A percentile compares a stretch with the other conserved stretches of the same genome.
phyloP scores from a whole-genome alignment of 2,797 vertebrate genomes.

The Neosilurus hyrtlii region DNA sequence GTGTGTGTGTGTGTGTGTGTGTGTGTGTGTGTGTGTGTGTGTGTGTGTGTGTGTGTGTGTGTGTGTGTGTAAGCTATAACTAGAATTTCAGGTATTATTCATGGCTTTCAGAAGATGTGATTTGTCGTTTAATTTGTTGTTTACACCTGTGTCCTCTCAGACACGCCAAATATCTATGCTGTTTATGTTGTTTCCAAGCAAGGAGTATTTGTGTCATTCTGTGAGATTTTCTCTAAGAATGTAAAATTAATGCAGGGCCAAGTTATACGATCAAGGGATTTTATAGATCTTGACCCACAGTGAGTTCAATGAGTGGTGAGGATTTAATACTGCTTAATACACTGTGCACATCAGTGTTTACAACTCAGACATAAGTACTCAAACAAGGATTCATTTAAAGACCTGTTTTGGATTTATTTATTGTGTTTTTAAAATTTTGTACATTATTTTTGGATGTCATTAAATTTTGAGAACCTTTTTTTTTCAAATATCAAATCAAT shows the following conservation, averaged over 20 bases:
- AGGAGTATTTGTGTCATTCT: background rate
- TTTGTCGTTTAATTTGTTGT: background rate
- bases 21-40: background rate
- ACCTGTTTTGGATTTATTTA: no score
- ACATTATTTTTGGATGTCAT: no score
- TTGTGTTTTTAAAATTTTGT: no score
- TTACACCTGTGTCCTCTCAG: background rate
- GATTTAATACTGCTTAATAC: no score
- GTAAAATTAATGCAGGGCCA: background rate
- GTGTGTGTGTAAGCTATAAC: background rate
- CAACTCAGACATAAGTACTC: no score
- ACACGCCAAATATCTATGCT: background rate
- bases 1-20: background rate
- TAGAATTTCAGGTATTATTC: background rate
- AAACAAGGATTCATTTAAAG: no score
- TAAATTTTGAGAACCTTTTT: no score
- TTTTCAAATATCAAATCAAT: no score
- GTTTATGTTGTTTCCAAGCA: background rate
- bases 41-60: background rate
- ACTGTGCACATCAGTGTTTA: no score
- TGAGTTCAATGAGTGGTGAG: no score
- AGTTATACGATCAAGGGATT: background rate
- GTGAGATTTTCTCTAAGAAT: background rate
- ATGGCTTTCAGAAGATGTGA: background rate
- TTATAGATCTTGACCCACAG: background rate